Evolutionary conservation across 2,113 vertebrate genomes (phyloP), one percentile per base, ranked within the genome.

Genomic region (Chionomys nivalis): DNA sequence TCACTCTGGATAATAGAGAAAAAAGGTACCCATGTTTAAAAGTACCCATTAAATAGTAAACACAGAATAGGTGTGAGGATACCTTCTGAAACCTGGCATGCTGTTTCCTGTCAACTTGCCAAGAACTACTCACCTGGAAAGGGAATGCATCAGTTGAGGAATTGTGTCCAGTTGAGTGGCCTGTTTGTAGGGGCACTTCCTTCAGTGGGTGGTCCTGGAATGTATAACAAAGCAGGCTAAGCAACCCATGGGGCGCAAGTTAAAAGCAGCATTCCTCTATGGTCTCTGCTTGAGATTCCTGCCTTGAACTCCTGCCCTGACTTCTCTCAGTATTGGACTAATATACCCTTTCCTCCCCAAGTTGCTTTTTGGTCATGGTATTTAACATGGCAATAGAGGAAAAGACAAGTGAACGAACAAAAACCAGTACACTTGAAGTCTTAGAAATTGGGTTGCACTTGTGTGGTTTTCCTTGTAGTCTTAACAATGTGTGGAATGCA

Each of bases 401-500:
- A 61, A 61, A 26, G 42, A 39, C 12, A 83, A 83, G 33, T 11
- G 10, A 21, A 21, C 2, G 58, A 63, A 83, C 7, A 63, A 31
- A 61, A 1, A 17, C 0, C 11, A 33, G 14, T 26, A 63, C 10
- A 44, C 5, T 31, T 73, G 21, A 31, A 70, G 21, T 89, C 73
- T 79, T 87, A 12, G 49, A 85, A 95, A 78, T 90, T 68, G 78
- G 39, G 23, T 76, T 78, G 90, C 44, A 19, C 7, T 94, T 87
- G 28, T 89, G 7, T 78, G 24, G 21, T 89, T 94, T 89, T 91
- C 66, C n/a, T 55, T 42, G 33, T 19, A 31, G 72, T 78, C 68
- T 1, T 79, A 63, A 91, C n/a, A 55, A 94, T 66, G 73, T 52
- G 75, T n/a, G 88, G 83, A 83, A 70, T 44, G 21, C 31, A 61